A percentile compares a stretch with the other conserved stretches of the same genome.
Conservation (phyloP, 2,888 invertebrate species). For the Molorchus minor region DNA sequence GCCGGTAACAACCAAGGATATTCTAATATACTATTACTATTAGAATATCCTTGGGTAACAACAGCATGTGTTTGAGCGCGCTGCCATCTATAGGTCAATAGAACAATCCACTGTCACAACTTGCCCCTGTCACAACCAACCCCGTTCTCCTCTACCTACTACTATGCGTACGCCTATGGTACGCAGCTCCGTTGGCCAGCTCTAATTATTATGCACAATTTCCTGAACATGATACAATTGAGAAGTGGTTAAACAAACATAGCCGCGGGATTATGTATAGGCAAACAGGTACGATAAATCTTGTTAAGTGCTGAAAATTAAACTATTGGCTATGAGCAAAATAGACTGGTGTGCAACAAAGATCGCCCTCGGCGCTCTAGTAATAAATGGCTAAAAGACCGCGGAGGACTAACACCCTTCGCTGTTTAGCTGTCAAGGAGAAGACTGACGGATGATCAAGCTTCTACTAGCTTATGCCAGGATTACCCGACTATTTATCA, state of each 20-base stretch:
- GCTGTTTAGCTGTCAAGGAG: constrained; percentile 26
- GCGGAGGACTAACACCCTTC: constrained; percentile 14
- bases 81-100: too few species aligned
- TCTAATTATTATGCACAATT: background rate
- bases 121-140: background rate
- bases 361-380: background rate
- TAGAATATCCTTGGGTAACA: too few species aligned
- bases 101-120: too few species aligned
- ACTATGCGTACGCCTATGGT: background rate
- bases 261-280: background rate
- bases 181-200: background rate
- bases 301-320: background rate
- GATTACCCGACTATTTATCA: constrained; percentile 27
- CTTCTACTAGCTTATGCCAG: constrained; percentile 19
- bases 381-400: constrained; percentile 24
- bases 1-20: too few species aligned
- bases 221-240: background rate
- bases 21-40: too few species aligned
- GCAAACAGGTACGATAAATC: background rate
- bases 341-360: constrained; percentile 6
- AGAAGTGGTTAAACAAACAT: background rate
- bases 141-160: background rate
- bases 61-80: too few species aligned
- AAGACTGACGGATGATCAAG: constrained; percentile 23
- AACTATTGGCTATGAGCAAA: constrained; percentile 1